Evolutionary conservation across 2,888 invertebrate genomes (phyloP).

Genomic region (Scaptomyza caliginosa): DNA sequence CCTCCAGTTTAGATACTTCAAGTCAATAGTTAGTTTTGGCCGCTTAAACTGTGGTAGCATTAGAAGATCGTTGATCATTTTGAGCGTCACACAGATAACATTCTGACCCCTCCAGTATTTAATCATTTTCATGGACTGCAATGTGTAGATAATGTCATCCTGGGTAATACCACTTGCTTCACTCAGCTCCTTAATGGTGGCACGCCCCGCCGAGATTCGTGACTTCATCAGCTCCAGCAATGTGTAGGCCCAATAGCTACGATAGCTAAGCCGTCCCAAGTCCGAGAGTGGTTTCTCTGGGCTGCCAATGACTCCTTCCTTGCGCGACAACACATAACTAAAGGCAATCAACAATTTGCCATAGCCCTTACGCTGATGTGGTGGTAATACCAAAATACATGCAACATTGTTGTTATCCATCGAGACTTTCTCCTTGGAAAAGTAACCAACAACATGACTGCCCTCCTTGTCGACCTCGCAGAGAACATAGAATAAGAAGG

Average conservation of each 20-base stretch:
- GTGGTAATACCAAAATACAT: constrained; percentile 97
- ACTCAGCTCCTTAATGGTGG: constrained; percentile 96
- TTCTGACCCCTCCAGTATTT: constrained; percentile 99
- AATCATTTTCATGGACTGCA: constrained; percentile 99
- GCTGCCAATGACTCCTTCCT: constrained; percentile 97
- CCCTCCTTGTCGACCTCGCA: constrained; percentile 95
- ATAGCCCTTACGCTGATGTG: constrained; percentile 97
- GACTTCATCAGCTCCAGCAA: constrained; percentile 94
- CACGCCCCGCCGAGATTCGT: constrained; percentile 91
- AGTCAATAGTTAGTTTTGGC: constrained; percentile 94
- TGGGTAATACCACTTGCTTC: constrained; percentile 98
- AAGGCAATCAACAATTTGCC: constrained; percentile 98
- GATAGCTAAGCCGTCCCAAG: constrained; percentile 96
- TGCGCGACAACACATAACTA: constrained; percentile 97
- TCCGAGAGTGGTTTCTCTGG: constrained; percentile 99
- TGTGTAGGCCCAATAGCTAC: constrained; percentile 99
- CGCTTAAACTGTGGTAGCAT: constrained; percentile 95
- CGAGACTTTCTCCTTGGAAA: constrained; percentile 99
- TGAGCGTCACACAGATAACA: constrained; percentile 98
- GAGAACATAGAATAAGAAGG: constrained; percentile 96
- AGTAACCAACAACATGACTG: constrained; percentile 97
- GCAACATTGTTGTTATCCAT: constrained; percentile 97
- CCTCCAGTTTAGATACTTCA: constrained; percentile 91
- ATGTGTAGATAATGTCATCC: constrained; percentile 97
- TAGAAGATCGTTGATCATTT: constrained; percentile 96